Base-by-base conservation (phyloP, 2,797 vertebrate genomes). In the Apogon talboti region DNA sequence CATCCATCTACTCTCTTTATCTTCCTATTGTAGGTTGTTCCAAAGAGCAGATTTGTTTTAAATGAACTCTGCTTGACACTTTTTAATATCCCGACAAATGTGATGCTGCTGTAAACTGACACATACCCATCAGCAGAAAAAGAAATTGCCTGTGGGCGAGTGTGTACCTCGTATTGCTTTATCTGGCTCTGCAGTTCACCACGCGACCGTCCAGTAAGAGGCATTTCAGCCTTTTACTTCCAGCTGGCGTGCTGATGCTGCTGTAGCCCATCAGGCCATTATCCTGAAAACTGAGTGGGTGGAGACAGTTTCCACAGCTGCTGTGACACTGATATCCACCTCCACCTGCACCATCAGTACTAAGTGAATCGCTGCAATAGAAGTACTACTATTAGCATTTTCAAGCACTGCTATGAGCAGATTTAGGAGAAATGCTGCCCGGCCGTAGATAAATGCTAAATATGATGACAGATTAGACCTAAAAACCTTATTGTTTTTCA, bases 111-210 rank as follows among this genome's bases (percentile, higher is more conserved):
- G 33, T 1, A 21, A 47, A 33, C 13, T 16, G 43, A 28, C 9
- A 3, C 9, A 11, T 61, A 53, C 33, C 53, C 52, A 69, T 74
- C 69, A 76, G 71, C 71, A 74, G 59, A 66, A 74, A 79, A 19
- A 55, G 0, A 68, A 76, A 76, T 60, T 51, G 61, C 13, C 52
- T 14, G 70, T 61, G 69, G 72, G 70, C 11, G 37, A 40, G n/a
- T 12, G 33, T 15, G 24, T 2, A 7, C 50, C 44, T 69, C 11
- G 12, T n/a, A 1, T 16, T 15, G 10, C 71, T 66, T 78, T 71
- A 76, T 83, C 77, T 68, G 3, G 6, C 51, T 7, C 1, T 11
- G 61, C 68, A 71, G 76, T 57, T 49, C 28, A 2, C 10, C 49
- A 33, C 21, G 24, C 46, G 3, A n/a, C 15, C 4, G 19, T 24